These are phyloP conservation scores for Gortyna flavago DNA, from an alignment of 2,888 invertebrate species.

Conservation along the genomic window DNA sequence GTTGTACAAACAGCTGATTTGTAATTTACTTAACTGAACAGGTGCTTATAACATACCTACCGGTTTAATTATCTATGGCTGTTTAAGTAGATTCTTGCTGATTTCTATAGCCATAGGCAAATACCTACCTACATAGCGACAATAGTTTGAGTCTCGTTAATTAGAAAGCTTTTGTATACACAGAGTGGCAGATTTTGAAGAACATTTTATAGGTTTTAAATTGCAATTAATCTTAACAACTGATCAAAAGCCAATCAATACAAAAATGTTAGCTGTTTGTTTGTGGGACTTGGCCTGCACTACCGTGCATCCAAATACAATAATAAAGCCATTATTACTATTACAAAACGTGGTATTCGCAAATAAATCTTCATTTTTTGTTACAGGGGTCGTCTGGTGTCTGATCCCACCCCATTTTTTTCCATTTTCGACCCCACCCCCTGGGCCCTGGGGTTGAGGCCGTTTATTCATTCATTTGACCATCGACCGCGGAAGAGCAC, in stretches of 20 bases:
- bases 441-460: conserved; percentile 66
- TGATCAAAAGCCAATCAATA: background rate
- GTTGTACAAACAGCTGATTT: conserved; percentile 52
- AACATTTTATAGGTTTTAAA: conserved; percentile 3
- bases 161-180: conserved; percentile 7
- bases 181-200: background rate
- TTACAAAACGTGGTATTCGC: conserved; percentile 76
- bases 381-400: conserved; percentile 78
- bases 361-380: conserved; percentile 88
- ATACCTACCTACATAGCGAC: background rate
- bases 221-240: background rate
- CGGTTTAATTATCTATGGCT: conserved; percentile 22
- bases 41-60: background rate
- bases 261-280: background rate
- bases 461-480: conserved; percentile 75
- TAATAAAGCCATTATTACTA: conserved; percentile 76
- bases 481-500: conserved; percentile 68
- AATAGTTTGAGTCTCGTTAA: conserved; percentile 8
- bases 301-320: conserved; percentile 68
- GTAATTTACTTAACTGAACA: conserved; percentile 41
- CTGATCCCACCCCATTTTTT: conserved; percentile 82
- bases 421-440: conserved; percentile 76
- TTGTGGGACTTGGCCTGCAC: conserved; percentile 42
- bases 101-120: conserved; percentile 13
- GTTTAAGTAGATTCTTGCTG: conserved; percentile 15